Percentiles rank a stretch among this genome's conserved stretches.
These are phyloP conservation scores for Champsocephalus esox DNA, from an alignment of 2,797 vertebrate genomes.

Conservation along the genomic window DNA sequence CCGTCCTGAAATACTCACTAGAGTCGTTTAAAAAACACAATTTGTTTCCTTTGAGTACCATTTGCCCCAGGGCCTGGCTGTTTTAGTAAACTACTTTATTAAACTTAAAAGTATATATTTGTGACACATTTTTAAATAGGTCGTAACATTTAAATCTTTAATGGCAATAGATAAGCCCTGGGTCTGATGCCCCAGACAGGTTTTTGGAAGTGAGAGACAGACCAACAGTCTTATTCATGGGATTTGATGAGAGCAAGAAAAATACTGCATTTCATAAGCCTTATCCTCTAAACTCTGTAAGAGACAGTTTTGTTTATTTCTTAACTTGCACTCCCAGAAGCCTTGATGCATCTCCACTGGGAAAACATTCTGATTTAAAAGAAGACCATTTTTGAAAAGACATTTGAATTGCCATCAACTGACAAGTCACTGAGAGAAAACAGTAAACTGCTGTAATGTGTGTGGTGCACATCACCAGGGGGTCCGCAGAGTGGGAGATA, in stretches of 20 bases:
- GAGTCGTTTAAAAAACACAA: neutral
- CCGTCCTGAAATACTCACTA: neutral
- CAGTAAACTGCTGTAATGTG: conserved; percentile 35
- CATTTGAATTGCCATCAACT: conserved; percentile 33
- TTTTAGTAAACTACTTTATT: neutral
- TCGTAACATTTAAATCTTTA: neutral
- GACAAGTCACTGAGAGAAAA: conserved; percentile 33
- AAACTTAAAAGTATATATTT: neutral
- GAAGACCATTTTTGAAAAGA: conserved; percentile 11
- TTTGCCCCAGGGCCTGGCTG: neutral
- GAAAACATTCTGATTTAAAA: conserved; percentile 26
- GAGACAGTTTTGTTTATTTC: conserved; percentile 26
- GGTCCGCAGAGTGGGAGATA: conserved; percentile 44
- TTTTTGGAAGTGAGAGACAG: neutral
- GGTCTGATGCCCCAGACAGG: neutral
- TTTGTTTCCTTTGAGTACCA: neutral
- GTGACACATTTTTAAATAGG: neutral
- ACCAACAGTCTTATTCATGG: neutral
- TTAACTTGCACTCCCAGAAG: conserved; percentile 7
- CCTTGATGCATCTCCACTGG: conserved; percentile 16
- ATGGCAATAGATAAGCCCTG: neutral
- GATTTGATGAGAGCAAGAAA: conserved; percentile 19
- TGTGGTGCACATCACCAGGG: conserved; percentile 36
- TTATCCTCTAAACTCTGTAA: conserved; percentile 25
- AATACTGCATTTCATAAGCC: neutral